These are phyloP conservation scores for Nasonia longicornis DNA, from an alignment of 1,140 invertebrate genomes.

Conservation along the genomic window DNA sequence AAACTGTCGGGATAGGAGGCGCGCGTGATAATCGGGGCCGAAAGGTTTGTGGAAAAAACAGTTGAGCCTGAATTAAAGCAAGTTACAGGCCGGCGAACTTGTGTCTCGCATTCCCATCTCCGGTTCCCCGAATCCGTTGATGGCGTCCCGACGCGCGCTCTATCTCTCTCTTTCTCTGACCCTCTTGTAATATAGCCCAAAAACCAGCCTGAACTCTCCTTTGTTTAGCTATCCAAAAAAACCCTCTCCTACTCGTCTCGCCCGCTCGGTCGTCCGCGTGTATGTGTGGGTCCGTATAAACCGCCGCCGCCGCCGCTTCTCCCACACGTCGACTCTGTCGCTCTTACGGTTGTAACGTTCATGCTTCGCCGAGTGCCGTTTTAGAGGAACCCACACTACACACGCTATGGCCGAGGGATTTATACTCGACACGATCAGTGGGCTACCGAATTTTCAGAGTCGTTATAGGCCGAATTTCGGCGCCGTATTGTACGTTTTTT, in stretches of 20 bases:
- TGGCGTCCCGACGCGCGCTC: conserved; percentile 44
- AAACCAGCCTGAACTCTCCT: conserved; percentile 37
- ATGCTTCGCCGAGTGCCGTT: background rate
- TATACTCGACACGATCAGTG: too few species aligned
- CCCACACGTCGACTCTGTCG: background rate
- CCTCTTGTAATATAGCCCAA: conserved; percentile 16
- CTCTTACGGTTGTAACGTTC: background rate
- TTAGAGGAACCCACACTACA: too few species aligned
- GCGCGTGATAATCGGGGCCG: background rate
- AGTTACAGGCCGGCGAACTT: conserved; percentile 36
- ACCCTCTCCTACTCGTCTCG: conserved; percentile 7
- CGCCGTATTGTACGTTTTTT: too few species aligned
- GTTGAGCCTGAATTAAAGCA: conserved; percentile 12
- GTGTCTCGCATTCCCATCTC: conserved; percentile 49
- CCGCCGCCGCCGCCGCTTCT: background rate
- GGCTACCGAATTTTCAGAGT: too few species aligned
- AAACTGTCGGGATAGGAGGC: background rate
- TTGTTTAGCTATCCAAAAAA: conserved; percentile 42
- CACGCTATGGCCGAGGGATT: too few species aligned
- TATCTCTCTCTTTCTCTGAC: conserved; percentile 15
- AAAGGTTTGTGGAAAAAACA: conserved; percentile 23
- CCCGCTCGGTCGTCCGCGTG: background rate
- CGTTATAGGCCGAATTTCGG: too few species aligned
- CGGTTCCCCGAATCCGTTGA: conserved; percentile 47
- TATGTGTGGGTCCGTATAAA: background rate